Evolutionary conservation across 2,888 invertebrate genomes (phyloP).

Genomic region (Ypsolopha scabrella): DNA sequence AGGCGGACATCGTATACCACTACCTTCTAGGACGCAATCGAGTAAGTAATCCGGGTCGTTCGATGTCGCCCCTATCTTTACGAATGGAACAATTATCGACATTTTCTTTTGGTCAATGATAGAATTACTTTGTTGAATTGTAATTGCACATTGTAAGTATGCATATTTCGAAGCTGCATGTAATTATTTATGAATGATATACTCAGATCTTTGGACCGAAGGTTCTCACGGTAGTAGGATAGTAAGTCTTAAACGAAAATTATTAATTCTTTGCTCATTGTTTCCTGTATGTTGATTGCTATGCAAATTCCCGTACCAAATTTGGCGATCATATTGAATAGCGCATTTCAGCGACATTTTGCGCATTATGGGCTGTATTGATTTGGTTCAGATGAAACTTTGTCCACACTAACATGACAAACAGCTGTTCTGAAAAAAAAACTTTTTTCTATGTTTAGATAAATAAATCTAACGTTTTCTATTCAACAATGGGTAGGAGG

Average conservation of each 20-base stretch:
- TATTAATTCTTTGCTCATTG: conserved; percentile 41
- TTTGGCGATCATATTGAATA: conserved; percentile 32
- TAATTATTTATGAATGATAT: too few species aligned
- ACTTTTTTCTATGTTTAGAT: background rate
- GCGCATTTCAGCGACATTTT: conserved; percentile 63
- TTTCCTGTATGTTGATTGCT: conserved; percentile 40
- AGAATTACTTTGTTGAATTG: background rate
- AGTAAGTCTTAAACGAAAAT: conserved; percentile 15
- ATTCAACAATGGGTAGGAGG: too few species aligned
- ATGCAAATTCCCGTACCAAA: conserved; percentile 35
- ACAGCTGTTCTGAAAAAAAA: conserved; percentile 55
- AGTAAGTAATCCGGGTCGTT: conserved; percentile 76
- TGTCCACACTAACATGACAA: conserved; percentile 49
- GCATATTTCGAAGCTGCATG: background rate
- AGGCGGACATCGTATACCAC: conserved; percentile 88
- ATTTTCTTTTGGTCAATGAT: conserved; percentile 18
- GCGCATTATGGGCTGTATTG: conserved; percentile 61
- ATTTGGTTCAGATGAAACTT: conserved; percentile 54
- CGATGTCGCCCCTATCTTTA: conserved; percentile 48
- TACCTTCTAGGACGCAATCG: conserved; percentile 84
- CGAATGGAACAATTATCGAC: conserved; percentile 38
- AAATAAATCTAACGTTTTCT: background rate
- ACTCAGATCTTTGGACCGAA: background rate
- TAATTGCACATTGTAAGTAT: background rate
- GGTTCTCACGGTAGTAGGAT: conserved; percentile 19